Evolutionary conservation across 2,888 invertebrate genomes (phyloP).

Genomic region (Chouioia cunea): DNA sequence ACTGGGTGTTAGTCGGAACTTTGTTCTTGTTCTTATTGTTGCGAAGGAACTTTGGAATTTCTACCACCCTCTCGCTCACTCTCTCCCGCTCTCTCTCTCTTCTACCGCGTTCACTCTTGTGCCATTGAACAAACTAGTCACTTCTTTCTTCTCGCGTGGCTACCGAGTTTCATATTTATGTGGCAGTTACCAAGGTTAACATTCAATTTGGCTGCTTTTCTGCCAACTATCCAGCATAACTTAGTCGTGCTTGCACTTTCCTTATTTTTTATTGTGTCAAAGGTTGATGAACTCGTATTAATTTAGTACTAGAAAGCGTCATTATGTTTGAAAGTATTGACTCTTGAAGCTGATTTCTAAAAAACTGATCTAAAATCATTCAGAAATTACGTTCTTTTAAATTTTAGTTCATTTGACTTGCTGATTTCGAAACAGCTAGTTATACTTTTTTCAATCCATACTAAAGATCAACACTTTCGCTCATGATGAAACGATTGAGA

Average conservation of each 20-base stretch:
- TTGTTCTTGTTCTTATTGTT: conserved; percentile 69
- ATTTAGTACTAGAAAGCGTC: too few relatives aligned
- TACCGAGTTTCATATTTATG: conserved; percentile 63
- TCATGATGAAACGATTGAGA: too few relatives aligned
- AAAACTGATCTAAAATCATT: too few relatives aligned
- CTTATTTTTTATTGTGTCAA: not conserved
- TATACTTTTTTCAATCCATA: too few relatives aligned
- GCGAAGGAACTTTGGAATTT: conserved; percentile 64
- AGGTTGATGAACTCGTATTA: too few relatives aligned
- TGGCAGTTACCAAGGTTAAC: conserved; percentile 61
- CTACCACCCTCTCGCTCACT: conserved; percentile 25
- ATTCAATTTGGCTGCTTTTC: conserved; percentile 35
- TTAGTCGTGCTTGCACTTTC: conserved; percentile 7
- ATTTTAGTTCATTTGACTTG: too few relatives aligned
- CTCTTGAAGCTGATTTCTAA: too few relatives aligned
- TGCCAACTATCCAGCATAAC: too few relatives aligned
- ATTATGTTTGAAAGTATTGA: too few relatives aligned
- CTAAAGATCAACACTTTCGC: too few relatives aligned
- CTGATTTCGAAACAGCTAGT: too few relatives aligned
- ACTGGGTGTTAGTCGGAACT: conserved; percentile 61
- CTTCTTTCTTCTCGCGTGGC: conserved; percentile 65
- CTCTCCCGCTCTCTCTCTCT: conserved; percentile 49
- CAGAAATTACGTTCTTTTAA: too few relatives aligned
- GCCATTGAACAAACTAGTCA: conserved; percentile 68
- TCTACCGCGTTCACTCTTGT: conserved; percentile 50